Percentiles rank a stretch among this genome's conserved stretches.
These are phyloP conservation scores for Oncopodura yosiiana DNA, from an alignment of 1,140 invertebrate genomes.

Conservation along the genomic window DNA sequence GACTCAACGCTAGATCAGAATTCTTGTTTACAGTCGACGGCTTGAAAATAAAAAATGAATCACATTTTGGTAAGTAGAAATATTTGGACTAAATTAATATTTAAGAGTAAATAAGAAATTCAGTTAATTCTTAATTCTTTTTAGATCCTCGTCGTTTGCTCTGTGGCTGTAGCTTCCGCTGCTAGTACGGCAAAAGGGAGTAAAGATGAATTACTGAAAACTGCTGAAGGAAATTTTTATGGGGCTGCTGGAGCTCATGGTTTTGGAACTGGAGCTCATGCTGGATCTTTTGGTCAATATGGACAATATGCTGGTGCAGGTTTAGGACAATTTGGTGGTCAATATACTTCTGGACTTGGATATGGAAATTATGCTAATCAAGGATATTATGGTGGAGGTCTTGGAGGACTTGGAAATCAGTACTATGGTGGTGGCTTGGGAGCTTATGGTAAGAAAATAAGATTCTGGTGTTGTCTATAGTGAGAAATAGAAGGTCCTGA, in stretches of 20 bases:
- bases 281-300: too few species aligned
- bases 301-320: too few species aligned
- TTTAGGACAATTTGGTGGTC: too few species aligned
- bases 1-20: background rate
- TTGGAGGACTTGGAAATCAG: too few species aligned
- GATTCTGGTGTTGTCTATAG: too few species aligned
- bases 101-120: background rate
- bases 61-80: background rate
- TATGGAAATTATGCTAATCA: too few species aligned
- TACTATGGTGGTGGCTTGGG: too few species aligned
- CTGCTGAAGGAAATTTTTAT: slow-evolving; percentile 25
- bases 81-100: background rate
- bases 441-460: too few species aligned
- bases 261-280: background rate
- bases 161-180: slow-evolving; percentile 13
- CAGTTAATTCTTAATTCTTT: background rate
- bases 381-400: too few species aligned
- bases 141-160: slow-evolving; percentile 4
- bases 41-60: background rate
- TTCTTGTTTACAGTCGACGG: background rate
- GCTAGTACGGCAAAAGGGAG: slow-evolving; percentile 13
- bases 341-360: too few species aligned
- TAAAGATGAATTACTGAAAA: slow-evolving; percentile 24
- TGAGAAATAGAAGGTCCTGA: too few species aligned
- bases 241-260: slow-evolving; percentile 5